Conservation (phyloP, 2,888 invertebrate genomes). For the Cheilosia pagana region DNA sequence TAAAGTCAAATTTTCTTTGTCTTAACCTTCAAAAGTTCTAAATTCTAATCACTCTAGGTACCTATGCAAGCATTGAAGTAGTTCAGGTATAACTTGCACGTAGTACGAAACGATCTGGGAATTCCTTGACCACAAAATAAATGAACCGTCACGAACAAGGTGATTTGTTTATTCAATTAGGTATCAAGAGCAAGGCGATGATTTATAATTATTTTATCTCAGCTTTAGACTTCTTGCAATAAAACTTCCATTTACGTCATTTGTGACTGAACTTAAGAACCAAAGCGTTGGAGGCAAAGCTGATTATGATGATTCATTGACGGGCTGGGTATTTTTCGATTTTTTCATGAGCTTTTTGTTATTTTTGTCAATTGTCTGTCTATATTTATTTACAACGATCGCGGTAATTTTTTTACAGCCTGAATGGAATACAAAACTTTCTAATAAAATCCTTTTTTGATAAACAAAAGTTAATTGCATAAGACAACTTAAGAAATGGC, state of each 20-base stretch:
- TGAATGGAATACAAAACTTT: no score
- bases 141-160: constrained; percentile 1
- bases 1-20: no score
- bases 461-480: no score
- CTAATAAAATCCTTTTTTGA: no score
- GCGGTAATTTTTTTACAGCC: neutral
- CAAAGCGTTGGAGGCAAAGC: no score
- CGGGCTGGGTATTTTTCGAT: neutral
- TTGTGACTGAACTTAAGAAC: neutral
- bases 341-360: neutral
- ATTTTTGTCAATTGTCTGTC: neutral
- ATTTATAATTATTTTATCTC: constrained; percentile 6
- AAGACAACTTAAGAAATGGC: no score
- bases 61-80: neutral
- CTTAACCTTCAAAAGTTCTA: no score
- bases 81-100: neutral
- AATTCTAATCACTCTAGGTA: no score
- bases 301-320: neutral
- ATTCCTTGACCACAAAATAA: constrained; percentile 5
- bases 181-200: constrained; percentile 11
- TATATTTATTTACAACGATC: neutral
- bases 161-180: constrained; percentile 21
- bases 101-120: neutral
- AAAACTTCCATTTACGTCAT: constrained; percentile 1
- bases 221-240: neutral